phyloP scores from a whole-genome alignment of 1,140 invertebrate genomes.

The Nasonia vitripennis region DNA sequence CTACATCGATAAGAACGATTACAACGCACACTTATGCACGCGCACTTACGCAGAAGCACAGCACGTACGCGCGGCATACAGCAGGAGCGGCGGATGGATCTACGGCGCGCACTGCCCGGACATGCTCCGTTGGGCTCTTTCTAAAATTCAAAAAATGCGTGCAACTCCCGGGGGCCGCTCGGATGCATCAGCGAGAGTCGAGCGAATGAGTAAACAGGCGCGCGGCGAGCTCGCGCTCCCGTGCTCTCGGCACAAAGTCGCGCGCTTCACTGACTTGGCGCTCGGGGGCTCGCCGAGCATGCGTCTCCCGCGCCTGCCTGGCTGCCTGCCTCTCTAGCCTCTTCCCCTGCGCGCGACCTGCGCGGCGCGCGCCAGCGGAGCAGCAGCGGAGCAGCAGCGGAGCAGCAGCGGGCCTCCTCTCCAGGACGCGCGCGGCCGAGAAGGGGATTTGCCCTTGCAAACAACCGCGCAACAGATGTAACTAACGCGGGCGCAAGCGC shows the following conservation, averaged over 20 bases:
- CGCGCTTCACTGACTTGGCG: constrained; percentile 44
- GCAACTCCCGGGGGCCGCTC: neutral
- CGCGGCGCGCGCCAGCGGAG: neutral
- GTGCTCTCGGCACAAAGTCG: constrained; percentile 32
- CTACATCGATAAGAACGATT: neutral
- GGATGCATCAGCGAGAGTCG: neutral
- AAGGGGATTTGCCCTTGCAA: neutral
- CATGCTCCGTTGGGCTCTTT: neutral
- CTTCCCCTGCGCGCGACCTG: neutral
- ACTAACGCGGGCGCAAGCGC: neutral
- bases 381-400: no score
- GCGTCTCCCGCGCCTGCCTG: constrained; percentile 2
- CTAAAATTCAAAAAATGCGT: neutral
- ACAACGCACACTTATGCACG: neutral
- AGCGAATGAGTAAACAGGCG: neutral
- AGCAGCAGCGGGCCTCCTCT: neutral
- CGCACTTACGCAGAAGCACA: neutral
- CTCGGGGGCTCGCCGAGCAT: neutral
- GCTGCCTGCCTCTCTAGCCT: neutral
- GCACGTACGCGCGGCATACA: neutral
- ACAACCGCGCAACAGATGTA: neutral
- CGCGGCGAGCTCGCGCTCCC: neutral
- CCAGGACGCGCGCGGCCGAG: neutral
- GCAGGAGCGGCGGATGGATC: neutral
- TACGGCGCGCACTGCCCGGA: neutral